Evolutionary conservation across 2,113 vertebrate genomes (phyloP).

Genomic region (Ancistrus triradiatus): DNA sequence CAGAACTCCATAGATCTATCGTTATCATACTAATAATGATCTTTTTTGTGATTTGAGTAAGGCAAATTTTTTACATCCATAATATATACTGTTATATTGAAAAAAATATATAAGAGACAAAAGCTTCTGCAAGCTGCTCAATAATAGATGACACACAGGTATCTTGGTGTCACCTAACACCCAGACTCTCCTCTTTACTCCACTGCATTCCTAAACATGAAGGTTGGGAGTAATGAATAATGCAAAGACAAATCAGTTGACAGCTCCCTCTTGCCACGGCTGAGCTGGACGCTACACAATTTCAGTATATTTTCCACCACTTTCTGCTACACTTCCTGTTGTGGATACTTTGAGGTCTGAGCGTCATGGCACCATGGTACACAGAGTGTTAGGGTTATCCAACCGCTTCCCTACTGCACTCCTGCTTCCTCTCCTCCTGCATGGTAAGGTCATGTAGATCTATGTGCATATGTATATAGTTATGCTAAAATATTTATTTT

Average conservation of each 20-base stretch:
- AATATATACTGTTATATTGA: too few relatives aligned
- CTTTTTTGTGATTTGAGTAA: too few relatives aligned
- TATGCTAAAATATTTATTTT: neutral
- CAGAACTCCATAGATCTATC: too few relatives aligned
- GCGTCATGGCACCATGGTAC: constrained; percentile 49
- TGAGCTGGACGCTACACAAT: neutral
- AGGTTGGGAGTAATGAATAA: constrained; percentile 41
- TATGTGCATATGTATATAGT: neutral
- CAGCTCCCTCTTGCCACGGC: neutral
- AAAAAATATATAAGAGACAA: too few relatives aligned
- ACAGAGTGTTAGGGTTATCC: constrained; percentile 25
- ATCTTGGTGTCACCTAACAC: constrained; percentile 45
- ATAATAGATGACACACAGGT: constrained; percentile 46
- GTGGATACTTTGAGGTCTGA: neutral
- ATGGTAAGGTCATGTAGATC: constrained; percentile 41
- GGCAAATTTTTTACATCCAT: too few relatives aligned
- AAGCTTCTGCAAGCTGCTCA: constrained; percentile 19
- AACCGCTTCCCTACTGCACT: constrained; percentile 27
- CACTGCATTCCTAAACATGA: constrained; percentile 21
- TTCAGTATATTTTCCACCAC: neutral
- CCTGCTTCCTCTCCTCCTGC: constrained; percentile 18
- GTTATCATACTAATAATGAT: too few relatives aligned
- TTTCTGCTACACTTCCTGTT: neutral
- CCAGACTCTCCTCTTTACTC: constrained; percentile 9
- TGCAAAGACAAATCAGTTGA: constrained; percentile 49